A percentile compares a stretch with the other conserved stretches of the same genome.
Conservation (phyloP, 2,113 vertebrate species). For the Theristicus caerulescens region DNA sequence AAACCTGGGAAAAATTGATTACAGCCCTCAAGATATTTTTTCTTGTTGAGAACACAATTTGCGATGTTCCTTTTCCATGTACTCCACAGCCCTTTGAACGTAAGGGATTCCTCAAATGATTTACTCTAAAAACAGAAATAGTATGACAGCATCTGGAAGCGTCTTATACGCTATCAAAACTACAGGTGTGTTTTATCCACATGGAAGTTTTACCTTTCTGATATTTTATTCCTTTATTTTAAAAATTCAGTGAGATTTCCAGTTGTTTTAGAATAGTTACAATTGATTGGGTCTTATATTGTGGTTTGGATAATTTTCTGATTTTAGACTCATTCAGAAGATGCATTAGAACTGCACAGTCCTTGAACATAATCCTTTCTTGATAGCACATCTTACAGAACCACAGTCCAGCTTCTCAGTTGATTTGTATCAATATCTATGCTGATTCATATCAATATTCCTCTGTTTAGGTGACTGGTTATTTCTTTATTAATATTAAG, state of each 20-base stretch:
- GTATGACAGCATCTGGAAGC: background rate
- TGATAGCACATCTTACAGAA: background rate
- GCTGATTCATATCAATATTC: background rate
- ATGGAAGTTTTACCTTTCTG: background rate
- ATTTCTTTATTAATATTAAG: background rate
- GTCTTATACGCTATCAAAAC: background rate
- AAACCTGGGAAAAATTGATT: background rate
- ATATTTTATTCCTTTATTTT: background rate
- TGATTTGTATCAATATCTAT: background rate
- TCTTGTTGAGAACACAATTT: background rate
- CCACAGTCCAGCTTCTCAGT: background rate
- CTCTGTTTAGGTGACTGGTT: background rate
- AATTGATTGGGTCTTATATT: background rate
- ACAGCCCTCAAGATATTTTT: background rate
- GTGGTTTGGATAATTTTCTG: background rate
- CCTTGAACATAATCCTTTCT: background rate
- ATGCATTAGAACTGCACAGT: background rate
- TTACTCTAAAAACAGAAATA: background rate
- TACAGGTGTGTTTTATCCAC: background rate
- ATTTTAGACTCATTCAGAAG: background rate
- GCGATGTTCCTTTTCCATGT: background rate
- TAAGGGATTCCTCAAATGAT: background rate
- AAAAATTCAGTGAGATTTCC: background rate
- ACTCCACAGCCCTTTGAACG: background rate
- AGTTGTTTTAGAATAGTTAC: background rate